phyloP scores from a whole-genome alignment of 2,888 invertebrate species.

The Folsomia manolachei region DNA sequence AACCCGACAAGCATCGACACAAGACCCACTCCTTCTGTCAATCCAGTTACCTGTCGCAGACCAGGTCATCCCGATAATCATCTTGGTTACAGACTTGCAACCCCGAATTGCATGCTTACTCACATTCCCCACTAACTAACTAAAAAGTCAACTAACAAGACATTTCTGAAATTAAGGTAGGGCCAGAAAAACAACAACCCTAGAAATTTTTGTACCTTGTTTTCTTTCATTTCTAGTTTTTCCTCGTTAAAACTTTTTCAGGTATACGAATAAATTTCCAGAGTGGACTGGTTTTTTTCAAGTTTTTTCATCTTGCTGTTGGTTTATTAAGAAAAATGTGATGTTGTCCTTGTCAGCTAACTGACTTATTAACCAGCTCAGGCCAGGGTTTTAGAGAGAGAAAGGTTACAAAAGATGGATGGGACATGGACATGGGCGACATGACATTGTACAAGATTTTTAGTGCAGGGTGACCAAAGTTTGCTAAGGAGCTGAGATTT shows the following conservation, averaged over 20 bases:
- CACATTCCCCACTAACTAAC: not conserved
- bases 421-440: not conserved
- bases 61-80: too few species aligned
- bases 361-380: constrained; percentile 15
- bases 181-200: not conserved
- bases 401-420: too few species aligned
- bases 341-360: constrained; percentile 13
- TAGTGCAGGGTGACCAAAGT: not conserved
- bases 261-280: constrained; percentile 4
- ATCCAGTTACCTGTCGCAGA: too few species aligned
- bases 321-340: constrained; percentile 5
- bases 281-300: not conserved
- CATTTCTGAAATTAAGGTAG: constrained; percentile 4
- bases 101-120: too few species aligned
- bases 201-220: not conserved
- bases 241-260: not conserved
- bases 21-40: not conserved
- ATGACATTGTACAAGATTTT: not conserved
- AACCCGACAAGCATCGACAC: too few species aligned
- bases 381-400: not conserved
- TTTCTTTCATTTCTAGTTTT: not conserved
- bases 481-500: not conserved
- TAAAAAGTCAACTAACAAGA: not conserved
- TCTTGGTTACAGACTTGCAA: too few species aligned
- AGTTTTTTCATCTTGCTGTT: not conserved